Base-by-base conservation (phyloP, 2,888 invertebrate species). In the Zygogramma bicolorata region DNA sequence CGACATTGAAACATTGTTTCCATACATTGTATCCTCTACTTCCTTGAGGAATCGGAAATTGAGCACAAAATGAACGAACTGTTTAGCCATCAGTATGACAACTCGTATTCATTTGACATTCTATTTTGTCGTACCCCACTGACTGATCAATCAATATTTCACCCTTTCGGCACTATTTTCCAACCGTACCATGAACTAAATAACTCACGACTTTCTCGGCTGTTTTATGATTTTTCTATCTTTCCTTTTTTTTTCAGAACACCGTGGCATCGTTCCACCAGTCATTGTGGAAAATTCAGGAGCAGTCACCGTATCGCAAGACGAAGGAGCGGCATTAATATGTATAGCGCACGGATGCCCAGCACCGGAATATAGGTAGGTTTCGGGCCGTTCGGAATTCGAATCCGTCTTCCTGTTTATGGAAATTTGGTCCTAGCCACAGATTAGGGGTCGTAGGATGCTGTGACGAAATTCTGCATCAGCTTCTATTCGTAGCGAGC, bases 311-410 rank as follows among this genome's bases (percentile, higher is more conserved):
- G 93, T 93, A 60, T 90, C 92, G 62, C 92, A 93, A 85, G 93
- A 93, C 79, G 93, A 93, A 84, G 92, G 92, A 66, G 93, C 93
- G 5, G 93, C 94, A 68, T 87, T 95, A 77, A 89, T 94, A 74
- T 95, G 95, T 87, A 91, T 94, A 57, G 93, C 94, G n/a, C 93
- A 92, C 84, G 94, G 93, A 68, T 93, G 93, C 87, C 94, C 94
- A 70, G 89, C 93, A 49, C 93, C 94, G n/a, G 92, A 92, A 87
- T 91, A 93, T 88, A 91, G 93, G 94, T 94, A 89, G 75, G 73
- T 66, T 60, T 15, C 20, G 10, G 2, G 7, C 6, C 13, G 7
- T 53, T 53, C 3, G 6, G 2, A 46, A 46, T 46, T 20, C 20
- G 4, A 20, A 22, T 46, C 20, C 46, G 20, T 20, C 2, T 18